These are phyloP conservation scores for Endomychus coccineus DNA, from an alignment of 2,888 invertebrate species.

Conservation along the genomic window DNA sequence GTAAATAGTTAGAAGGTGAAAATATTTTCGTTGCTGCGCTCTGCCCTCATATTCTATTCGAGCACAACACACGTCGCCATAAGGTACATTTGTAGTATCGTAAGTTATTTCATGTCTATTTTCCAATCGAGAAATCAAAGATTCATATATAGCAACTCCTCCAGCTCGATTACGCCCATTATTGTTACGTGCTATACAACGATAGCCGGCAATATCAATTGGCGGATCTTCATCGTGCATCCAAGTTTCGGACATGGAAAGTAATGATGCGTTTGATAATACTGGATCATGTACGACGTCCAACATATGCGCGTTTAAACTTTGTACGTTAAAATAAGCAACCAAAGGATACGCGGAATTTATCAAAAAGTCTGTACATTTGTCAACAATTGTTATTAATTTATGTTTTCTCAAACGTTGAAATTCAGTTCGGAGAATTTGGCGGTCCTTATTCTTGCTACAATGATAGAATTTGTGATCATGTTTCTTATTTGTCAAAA, in stretches of 20 bases:
- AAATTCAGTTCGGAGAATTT: not conserved
- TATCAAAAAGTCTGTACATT: not conserved
- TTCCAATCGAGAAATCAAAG: not conserved
- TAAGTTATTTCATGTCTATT: slow-evolving; percentile 1
- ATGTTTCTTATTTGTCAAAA: slow-evolving; percentile 1
- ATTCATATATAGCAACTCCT: slow-evolving; percentile 1
- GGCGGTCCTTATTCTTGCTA: slow-evolving; percentile 4
- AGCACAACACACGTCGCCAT: slow-evolving; percentile 1
- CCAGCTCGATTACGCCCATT: slow-evolving; percentile 1
- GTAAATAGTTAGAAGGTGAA: slow-evolving; percentile 1
- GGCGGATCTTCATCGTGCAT: slow-evolving; percentile 1
- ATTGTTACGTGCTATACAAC: slow-evolving; percentile 1
- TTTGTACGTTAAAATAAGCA: slow-evolving; percentile 1
- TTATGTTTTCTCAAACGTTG: slow-evolving; percentile 1
- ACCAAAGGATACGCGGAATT: not conserved
- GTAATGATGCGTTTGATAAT: not conserved
- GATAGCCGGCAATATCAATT: slow-evolving; percentile 1
- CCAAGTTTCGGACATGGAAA: slow-evolving; percentile 1
- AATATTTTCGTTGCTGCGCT: slow-evolving; percentile 1
- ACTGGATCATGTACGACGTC: slow-evolving; percentile 1
- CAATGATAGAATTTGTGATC: slow-evolving; percentile 6
- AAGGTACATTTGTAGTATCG: not conserved
- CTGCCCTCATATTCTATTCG: slow-evolving; percentile 1
- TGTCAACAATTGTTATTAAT: slow-evolving; percentile 1
- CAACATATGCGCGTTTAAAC: slow-evolving; percentile 1